phyloP scores from a whole-genome alignment of 2,888 invertebrate species.

The Pemphredon lugubris region DNA sequence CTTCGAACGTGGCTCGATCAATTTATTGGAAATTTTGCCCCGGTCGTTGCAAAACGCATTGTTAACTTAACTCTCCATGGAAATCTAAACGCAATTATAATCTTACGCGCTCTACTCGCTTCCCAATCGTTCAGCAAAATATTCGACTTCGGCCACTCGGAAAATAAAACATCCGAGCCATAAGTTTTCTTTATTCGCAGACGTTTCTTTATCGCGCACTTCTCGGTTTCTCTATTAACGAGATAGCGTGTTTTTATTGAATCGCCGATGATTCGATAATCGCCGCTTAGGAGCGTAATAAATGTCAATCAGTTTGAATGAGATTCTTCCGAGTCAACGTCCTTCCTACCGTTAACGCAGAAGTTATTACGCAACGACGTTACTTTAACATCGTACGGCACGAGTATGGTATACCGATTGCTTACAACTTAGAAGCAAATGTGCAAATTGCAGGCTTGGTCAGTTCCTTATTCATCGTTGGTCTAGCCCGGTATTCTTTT shows the following conservation, averaged over 20 bases:
- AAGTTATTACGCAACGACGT: slow-evolving; percentile 21
- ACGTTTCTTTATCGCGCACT: no score
- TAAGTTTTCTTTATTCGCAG: no score
- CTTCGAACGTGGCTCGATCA: slow-evolving; percentile 27
- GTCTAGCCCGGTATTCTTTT: no score
- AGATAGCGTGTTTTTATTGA: background rate
- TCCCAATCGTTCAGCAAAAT: background rate
- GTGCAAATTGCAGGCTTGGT: background rate
- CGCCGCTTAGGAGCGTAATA: background rate
- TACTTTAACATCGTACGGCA: slow-evolving; percentile 4
- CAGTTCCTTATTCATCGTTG: slow-evolving; percentile 12
- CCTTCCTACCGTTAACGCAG: background rate
- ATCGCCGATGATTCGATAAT: slow-evolving; percentile 14
- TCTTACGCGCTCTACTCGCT: background rate
- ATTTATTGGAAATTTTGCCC: slow-evolving; percentile 38
- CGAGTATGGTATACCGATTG: no score
- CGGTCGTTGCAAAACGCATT: slow-evolving; percentile 47
- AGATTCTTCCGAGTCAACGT: background rate
- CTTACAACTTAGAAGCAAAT: no score
- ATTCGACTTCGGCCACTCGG: no score
- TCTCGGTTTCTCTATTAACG: no score
- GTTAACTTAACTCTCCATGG: background rate
- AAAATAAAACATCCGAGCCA: no score
- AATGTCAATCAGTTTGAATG: background rate
- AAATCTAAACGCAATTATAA: background rate